Percentiles rank a stretch among this genome's conserved stretches.
Evolutionary conservation across 2,113 vertebrate species (phyloP).

Genomic region (Hemicordylus capensis): DNA sequence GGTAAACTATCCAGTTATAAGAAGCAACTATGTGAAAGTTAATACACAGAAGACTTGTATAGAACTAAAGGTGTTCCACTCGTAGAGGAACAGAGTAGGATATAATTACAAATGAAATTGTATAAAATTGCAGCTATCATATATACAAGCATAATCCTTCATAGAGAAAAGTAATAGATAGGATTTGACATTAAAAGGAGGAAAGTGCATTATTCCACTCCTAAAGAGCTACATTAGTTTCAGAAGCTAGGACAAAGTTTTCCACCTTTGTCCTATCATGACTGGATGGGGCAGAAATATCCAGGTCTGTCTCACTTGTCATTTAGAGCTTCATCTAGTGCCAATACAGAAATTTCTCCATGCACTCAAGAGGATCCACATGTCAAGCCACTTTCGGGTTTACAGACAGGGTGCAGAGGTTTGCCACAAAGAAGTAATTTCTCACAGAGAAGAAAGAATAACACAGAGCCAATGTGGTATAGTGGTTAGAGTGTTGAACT

Average conservation of each 20-base stretch:
- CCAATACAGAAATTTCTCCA: neutral
- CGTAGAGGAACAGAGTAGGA: neutral
- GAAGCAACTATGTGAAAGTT: neutral
- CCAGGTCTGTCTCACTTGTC: neutral
- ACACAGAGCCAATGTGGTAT: no score
- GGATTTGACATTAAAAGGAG: neutral
- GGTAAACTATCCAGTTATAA: neutral
- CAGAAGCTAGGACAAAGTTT: neutral
- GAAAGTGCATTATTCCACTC: neutral
- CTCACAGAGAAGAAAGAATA: neutral
- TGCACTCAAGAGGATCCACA: neutral
- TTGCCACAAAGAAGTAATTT: neutral
- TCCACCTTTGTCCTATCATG: neutral
- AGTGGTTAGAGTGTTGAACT: no score
- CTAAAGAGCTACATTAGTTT: neutral
- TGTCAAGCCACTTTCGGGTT: neutral
- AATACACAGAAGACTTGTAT: neutral
- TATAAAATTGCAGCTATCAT: neutral
- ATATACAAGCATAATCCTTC: neutral
- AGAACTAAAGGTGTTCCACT: neutral
- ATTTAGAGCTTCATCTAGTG: neutral
- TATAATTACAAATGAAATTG: neutral
- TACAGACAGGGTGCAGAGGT: neutral
- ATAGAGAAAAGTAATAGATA: neutral
- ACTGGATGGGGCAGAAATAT: neutral